Evolutionary conservation across 2,888 invertebrate species (phyloP), one percentile per base, ranked within the genome.

Genomic region (Vanessa cardui): DNA sequence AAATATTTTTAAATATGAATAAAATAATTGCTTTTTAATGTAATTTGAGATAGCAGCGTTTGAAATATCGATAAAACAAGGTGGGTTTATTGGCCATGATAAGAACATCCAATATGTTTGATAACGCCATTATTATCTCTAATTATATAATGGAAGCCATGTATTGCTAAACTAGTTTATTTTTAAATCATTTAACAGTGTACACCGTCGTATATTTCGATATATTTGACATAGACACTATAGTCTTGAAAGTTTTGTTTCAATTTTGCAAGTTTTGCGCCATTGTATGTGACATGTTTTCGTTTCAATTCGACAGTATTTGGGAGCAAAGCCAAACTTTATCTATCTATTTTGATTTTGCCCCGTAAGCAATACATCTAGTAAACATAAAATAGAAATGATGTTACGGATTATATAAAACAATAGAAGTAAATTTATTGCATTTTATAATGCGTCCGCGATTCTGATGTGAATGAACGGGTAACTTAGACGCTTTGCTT

Each of bases 211-310:
- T 8, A 54, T 16, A 16, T 31, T 54, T n/a, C 26, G 26, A 26
- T 26, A 54, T 31, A 1, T 31, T 31, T 31, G 52, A 31, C 52
- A n/a, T 31, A 31, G 7, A 31, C 26, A 54, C 52, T 31, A 21
- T 54, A n/a, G 26, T 54, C 16, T 31, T 6, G 26, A 15, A 54
- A 54, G 16, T 54, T 54, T 54, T 31, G 52, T 54, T 56, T 18
- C 52, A 65, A 60, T 60, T 59, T 68, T 64, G 52, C 54, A 49
- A 68, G 60, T 58, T 39, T 26, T 52, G 62, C 49, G 64, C 59
- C 69, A 69, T 69, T 72, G 71, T 73, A 64, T 62, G 50, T 64
- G 59, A 67, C 62, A 56, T 59, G 62, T 68, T 66, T 64, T 50
- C 58, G 59, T 64, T 46, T 61, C 49, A 66, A 61, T 59, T 67